Evolutionary conservation across 1,140 invertebrate species (phyloP).

Genomic region (Euschistus heros): DNA sequence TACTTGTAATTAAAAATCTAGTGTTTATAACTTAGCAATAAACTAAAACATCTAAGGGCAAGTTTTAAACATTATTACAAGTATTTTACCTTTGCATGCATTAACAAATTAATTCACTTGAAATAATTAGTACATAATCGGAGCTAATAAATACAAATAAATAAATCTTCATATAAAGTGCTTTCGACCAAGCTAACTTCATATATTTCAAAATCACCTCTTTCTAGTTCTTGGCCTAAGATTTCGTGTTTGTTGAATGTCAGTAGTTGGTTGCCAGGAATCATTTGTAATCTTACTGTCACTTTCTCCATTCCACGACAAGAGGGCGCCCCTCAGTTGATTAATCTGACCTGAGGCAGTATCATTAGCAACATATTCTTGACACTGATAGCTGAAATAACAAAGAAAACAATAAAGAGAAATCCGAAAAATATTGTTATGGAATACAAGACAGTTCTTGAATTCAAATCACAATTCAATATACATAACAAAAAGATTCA

Average conservation of each 20-base stretch:
- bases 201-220: slow-evolving; percentile 16
- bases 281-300: not conserved
- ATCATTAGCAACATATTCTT: slow-evolving; percentile 70
- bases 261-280: not conserved
- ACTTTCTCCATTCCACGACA: not conserved
- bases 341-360: slow-evolving; percentile 36
- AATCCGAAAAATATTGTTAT: too few species aligned
- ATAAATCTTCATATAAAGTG: slow-evolving; percentile 10
- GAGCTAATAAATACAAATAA: not conserved
- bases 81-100: too few species aligned
- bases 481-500: too few species aligned
- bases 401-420: not conserved
- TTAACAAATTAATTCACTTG: too few species aligned
- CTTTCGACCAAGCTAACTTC: too few species aligned
- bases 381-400: slow-evolving; percentile 60
- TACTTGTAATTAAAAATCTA: too few species aligned
- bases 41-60: too few species aligned
- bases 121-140: too few species aligned
- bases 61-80: too few species aligned
- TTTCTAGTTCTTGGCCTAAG: slow-evolving; percentile 23
- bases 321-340: slow-evolving; percentile 2
- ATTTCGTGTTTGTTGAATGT: slow-evolving; percentile 14
- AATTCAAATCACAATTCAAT: too few species aligned
- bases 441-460: too few species aligned
- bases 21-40: too few species aligned